Percentiles rank a stretch among this genome's conserved stretches.
Conservation (phyloP, 2,797 vertebrate genomes). For the Pyrocephalus nanus region DNA sequence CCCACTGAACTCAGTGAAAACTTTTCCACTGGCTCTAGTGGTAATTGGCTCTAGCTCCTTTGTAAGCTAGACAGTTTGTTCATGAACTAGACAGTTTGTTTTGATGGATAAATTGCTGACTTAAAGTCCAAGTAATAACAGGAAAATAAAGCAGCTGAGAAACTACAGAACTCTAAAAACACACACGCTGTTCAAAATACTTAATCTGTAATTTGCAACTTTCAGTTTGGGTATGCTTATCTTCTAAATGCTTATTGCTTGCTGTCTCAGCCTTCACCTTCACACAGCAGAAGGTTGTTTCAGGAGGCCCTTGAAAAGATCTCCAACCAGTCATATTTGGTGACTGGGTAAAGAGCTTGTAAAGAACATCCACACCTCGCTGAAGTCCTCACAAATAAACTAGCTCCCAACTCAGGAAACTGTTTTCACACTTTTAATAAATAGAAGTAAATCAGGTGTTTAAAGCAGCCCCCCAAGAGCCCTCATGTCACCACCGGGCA, state of each 20-base stretch:
- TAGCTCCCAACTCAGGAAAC: not conserved
- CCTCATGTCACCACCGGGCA: not conserved
- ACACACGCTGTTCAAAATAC: not conserved
- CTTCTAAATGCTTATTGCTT: not conserved
- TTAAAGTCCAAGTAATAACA: constrained; percentile 31
- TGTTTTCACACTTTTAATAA: not conserved
- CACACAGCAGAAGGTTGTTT: not conserved
- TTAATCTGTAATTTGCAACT: not conserved
- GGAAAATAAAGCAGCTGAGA: constrained; percentile 28
- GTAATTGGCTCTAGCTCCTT: constrained; percentile 37
- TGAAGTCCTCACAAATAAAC: not conserved
- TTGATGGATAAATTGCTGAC: constrained; percentile 44
- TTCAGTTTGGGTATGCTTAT: not conserved
- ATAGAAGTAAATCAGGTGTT: not conserved
- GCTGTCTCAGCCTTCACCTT: not conserved
- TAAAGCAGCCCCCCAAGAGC: not conserved
- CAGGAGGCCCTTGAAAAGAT: not conserved
- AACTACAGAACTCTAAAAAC: not conserved
- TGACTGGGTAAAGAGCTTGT: not conserved
- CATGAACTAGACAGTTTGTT: constrained; percentile 45
- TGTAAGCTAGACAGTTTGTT: constrained; percentile 53
- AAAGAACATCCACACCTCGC: not conserved
- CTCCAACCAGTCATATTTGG: not conserved
- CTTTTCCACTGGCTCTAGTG: constrained; percentile 42
- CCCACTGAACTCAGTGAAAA: constrained; percentile 11